phyloP scores from a whole-genome alignment of 2,797 vertebrate species.

The Loriculus beryllinus region DNA sequence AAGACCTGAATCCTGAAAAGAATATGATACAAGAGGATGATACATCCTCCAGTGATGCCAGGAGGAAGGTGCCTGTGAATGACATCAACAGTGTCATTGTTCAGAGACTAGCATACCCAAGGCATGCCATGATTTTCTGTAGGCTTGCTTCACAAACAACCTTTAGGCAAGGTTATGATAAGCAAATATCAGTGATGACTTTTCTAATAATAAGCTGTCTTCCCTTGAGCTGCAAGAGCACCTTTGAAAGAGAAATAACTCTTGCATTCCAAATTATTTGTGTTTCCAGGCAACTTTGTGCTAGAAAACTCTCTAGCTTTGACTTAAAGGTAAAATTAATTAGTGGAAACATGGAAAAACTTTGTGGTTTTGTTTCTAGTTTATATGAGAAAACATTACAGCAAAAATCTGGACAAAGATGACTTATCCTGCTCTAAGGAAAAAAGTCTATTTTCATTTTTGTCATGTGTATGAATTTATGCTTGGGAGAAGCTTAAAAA shows the following conservation, averaged over 20 bases:
- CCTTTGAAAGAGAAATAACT: slow-evolving; percentile 35
- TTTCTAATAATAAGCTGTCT: slow-evolving; percentile 6
- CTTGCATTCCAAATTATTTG: background rate
- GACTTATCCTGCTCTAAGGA: background rate
- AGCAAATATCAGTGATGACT: slow-evolving; percentile 23
- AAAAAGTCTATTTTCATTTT: background rate
- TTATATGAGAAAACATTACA: background rate
- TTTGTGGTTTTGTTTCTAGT: background rate
- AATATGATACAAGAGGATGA: slow-evolving; percentile 17
- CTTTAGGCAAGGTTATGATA: slow-evolving; percentile 35
- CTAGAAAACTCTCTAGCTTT: background rate
- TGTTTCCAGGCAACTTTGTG: background rate
- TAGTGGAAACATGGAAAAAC: background rate
- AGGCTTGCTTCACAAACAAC: background rate
- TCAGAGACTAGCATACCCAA: background rate
- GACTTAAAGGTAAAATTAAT: background rate
- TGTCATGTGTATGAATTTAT: background rate
- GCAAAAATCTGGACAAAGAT: background rate
- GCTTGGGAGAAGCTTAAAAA: background rate
- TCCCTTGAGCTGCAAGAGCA: slow-evolving; percentile 1
- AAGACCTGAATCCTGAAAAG: slow-evolving; percentile 29
- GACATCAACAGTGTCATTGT: background rate
- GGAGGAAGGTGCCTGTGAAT: background rate
- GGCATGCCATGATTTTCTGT: background rate
- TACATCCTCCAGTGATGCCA: background rate